These are phyloP conservation scores for Calidris pugnax DNA, from an alignment of 2,113 vertebrate genomes.

Conservation along the genomic window DNA sequence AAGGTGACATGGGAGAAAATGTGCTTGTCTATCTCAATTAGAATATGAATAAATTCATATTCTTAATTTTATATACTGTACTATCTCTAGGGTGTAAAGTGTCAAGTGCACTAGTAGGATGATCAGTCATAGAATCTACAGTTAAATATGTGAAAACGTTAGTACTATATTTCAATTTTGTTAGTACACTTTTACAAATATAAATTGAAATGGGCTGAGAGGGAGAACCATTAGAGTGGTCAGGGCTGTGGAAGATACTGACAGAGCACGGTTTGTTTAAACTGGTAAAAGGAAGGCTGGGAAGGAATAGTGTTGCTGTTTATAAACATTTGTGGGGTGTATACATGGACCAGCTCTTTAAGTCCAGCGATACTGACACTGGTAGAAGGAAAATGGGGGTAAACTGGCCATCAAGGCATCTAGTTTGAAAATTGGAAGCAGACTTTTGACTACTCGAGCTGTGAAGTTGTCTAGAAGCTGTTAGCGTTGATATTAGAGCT, in stretches of 20 bases:
- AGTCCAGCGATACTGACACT: background rate
- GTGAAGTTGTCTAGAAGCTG: background rate
- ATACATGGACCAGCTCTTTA: background rate
- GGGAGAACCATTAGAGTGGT: background rate
- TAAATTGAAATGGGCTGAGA: background rate
- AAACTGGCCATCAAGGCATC: accelerated
- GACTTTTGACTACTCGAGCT: background rate
- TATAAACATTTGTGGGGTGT: background rate
- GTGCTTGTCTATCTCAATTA: background rate
- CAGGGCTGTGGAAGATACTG: background rate
- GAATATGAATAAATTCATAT: background rate
- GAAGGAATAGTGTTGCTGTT: background rate
- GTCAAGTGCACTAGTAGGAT: background rate
- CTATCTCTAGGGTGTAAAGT: background rate
- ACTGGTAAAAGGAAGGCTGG: background rate
- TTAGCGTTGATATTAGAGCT: background rate
- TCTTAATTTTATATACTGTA: background rate
- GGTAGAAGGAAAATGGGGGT: background rate
- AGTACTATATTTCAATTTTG: background rate
- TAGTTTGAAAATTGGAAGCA: background rate
- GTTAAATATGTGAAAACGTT: background rate
- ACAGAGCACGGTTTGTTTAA: background rate
- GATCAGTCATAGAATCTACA: background rate
- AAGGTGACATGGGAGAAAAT: background rate
- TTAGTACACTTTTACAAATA: background rate